Base-by-base conservation (phyloP, 2,113 vertebrate genomes). In the Passer domesticus region DNA sequence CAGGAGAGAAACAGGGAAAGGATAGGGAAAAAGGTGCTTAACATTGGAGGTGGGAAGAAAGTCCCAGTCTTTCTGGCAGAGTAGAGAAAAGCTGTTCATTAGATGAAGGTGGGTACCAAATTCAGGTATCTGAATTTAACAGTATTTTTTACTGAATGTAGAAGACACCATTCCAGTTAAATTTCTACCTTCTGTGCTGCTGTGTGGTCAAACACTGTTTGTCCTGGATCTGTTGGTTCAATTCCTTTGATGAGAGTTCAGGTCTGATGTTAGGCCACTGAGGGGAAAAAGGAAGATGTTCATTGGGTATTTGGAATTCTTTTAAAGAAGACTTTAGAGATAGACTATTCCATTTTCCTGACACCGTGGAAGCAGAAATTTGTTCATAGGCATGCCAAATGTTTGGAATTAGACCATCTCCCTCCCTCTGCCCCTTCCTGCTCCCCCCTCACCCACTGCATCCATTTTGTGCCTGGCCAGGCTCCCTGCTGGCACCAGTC, bases 401-500 rank as follows among this genome's bases (percentile, higher is more conserved):
- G 46, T 67, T 62, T 31, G 68, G 74, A 84, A 68, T 75, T 33
- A 46, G 35, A 56, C 23, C 41, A 37, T 11, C 4, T 15, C 39
- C 37, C 30, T 56, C 25, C 25, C 41, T 74, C 7, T 70, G 15
- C 41, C 67, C 35, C 53, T 9, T 89, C 24, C 58, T 89, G 13
- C 33, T 60, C 23, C 43, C 15, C 15, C 28, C 35, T 78, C 37
- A 28, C 37, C 37, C 28, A 2, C 8, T 24, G 13, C 30, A 15
- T 43, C 31, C 11, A 3, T 56, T 17, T 4, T 41, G 55, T 1
- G 19, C 15, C 56, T 60, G 89, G 78, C 70, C 74, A 73, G 87
- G 25, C 62, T 50, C 25, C 96, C 93, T 77, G 89, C 89, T 85
- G 74, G 23, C 70, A 85, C 27, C 91, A 87, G 43, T 55, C 86